Conservation (phyloP, 2,797 vertebrate species). For the Gymnoscopelus braueri region DNA sequence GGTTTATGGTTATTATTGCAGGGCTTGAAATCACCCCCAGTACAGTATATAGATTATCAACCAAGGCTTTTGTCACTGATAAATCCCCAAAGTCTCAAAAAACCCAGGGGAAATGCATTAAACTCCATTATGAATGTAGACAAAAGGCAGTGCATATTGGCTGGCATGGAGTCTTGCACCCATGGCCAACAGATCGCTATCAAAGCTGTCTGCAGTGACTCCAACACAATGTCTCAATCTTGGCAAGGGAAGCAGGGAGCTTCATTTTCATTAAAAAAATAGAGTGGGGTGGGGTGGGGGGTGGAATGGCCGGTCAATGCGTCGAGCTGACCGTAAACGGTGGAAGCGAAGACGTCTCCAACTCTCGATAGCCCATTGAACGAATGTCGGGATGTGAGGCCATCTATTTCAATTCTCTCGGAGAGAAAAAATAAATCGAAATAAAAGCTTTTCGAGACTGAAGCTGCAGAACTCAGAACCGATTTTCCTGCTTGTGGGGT, state of each 20-base stretch:
- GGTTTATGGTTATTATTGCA: too few relatives aligned
- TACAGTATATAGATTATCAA: conserved; percentile 1
- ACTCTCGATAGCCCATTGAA: conserved; percentile 44
- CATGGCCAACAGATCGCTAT: conserved; percentile 3
- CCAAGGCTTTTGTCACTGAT: background rate
- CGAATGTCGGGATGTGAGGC: conserved; percentile 56
- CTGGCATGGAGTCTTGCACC: conserved; percentile 2
- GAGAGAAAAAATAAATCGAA: conserved; percentile 70
- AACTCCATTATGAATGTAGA: conserved; percentile 2
- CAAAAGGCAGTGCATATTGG: conserved; percentile 10
- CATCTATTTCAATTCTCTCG: conserved; percentile 42
- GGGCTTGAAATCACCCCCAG: too few relatives aligned
- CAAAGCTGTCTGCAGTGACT: conserved; percentile 3
- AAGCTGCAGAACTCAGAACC: conserved; percentile 45
- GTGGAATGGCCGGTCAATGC: conserved; percentile 56
- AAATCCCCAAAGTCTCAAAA: conserved; percentile 12
- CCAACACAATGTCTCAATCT: conserved; percentile 42
- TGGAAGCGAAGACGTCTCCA: conserved; percentile 51
- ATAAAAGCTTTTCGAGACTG: conserved; percentile 20
- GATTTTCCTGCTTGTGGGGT: conserved; percentile 57
- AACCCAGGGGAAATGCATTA: background rate
- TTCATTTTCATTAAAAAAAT: conserved; percentile 70
- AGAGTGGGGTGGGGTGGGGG: conserved; percentile 40
- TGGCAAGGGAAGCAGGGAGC: conserved; percentile 45
- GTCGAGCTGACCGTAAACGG: conserved; percentile 24